Percentiles rank a stretch among this genome's conserved stretches.
Evolutionary conservation across 2,888 invertebrate species (phyloP).

Genomic region (Apamea crenata): DNA sequence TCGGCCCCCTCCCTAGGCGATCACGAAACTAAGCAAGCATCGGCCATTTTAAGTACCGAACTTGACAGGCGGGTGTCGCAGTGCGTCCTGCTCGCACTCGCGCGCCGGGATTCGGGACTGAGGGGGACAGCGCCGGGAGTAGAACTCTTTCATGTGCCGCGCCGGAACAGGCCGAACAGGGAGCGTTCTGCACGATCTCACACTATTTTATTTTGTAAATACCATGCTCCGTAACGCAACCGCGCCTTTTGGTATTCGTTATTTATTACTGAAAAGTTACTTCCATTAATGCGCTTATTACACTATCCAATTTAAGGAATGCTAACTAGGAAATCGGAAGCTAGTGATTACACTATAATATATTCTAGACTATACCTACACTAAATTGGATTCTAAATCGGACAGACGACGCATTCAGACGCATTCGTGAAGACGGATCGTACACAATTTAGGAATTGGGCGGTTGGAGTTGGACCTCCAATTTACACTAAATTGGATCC

Average conservation of each 20-base stretch:
- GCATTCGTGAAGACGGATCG: too few relatives aligned
- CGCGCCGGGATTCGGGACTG: slow-evolving; percentile 50
- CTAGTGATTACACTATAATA: too few relatives aligned
- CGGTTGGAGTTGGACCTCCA: too few relatives aligned
- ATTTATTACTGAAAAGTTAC: background rate
- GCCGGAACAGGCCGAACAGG: slow-evolving; percentile 79
- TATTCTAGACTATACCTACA: too few relatives aligned
- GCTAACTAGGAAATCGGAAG: too few relatives aligned
- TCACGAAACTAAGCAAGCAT: slow-evolving; percentile 89
- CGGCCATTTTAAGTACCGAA: slow-evolving; percentile 88
- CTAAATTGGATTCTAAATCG: too few relatives aligned
- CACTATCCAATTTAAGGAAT: too few relatives aligned
- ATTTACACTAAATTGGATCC: too few relatives aligned
- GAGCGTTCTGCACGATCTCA: slow-evolving; percentile 82
- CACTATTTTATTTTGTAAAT: slow-evolving; percentile 72
- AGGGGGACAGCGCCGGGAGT: slow-evolving; percentile 75
- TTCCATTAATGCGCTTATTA: too few relatives aligned
- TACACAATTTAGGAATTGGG: too few relatives aligned
- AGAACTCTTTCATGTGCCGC: slow-evolving; percentile 83
- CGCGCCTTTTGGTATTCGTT: background rate
- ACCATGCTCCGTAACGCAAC: slow-evolving; percentile 36
- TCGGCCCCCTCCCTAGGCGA: slow-evolving; percentile 88
- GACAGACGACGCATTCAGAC: too few relatives aligned
- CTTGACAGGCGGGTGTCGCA: slow-evolving; percentile 82
- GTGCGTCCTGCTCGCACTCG: slow-evolving; percentile 37